Conservation (phyloP, 2,888 invertebrate genomes). For the Stramonita haemastoma region DNA sequence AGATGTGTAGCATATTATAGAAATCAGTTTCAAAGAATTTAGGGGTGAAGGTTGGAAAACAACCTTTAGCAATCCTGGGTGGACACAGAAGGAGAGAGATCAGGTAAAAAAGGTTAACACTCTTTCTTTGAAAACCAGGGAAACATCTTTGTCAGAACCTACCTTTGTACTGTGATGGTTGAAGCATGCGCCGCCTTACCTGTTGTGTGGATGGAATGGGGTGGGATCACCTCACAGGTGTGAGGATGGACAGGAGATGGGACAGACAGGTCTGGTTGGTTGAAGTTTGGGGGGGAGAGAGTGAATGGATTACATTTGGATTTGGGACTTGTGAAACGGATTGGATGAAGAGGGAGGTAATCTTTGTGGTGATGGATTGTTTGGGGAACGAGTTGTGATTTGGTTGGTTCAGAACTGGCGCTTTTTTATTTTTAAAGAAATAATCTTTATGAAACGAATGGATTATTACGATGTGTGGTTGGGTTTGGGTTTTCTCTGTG, state of each 20-base stretch:
- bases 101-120: not conserved
- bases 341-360: too few species aligned
- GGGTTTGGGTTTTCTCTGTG: too few species aligned
- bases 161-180: not conserved
- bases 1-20: too few species aligned
- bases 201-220: not conserved
- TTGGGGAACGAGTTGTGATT: not conserved
- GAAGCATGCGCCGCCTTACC: not conserved
- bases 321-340: not conserved
- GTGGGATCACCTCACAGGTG: not conserved
- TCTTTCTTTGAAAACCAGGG: not conserved
- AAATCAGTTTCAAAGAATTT: not conserved
- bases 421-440: too few species aligned
- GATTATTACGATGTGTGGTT: too few species aligned
- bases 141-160: slow-evolving; percentile 3
- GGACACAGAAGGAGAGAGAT: not conserved
- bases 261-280: too few species aligned
- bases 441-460: too few species aligned
- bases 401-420: too few species aligned
- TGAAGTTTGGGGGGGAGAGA: too few species aligned
- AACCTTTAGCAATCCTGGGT: not conserved
- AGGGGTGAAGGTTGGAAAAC: not conserved
- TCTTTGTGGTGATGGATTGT: not conserved
- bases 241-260: not conserved
- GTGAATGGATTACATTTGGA: too few species aligned